Evolutionary conservation across 1,140 invertebrate genomes (phyloP).

Genomic region (Apolygus lucorum): DNA sequence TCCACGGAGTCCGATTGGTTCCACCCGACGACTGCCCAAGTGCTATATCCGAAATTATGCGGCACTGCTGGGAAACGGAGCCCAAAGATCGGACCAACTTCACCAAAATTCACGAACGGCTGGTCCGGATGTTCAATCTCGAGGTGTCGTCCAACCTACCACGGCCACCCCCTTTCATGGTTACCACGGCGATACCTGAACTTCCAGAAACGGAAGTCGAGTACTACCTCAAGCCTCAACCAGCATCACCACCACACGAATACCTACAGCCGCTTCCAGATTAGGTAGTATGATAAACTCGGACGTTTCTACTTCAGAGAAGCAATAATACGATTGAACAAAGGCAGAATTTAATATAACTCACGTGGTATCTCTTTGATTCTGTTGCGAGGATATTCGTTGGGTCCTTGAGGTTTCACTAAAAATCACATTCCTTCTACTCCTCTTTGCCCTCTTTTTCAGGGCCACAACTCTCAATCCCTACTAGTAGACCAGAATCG

Average conservation of each 20-base stretch:
- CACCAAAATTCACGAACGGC: slow-evolving; percentile 56
- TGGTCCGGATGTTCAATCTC: slow-evolving; percentile 39
- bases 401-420: no score
- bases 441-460: no score
- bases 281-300: no score
- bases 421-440: no score
- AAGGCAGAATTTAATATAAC: no score
- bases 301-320: no score
- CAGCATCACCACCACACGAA: slow-evolving; percentile 42
- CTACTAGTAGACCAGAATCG: no score
- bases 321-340: no score
- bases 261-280: slow-evolving; percentile 47
- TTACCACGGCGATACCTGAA: slow-evolving; percentile 34
- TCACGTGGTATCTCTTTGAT: no score
- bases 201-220: slow-evolving; percentile 44
- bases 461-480: no score
- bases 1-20: slow-evolving; percentile 73
- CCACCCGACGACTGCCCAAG: slow-evolving; percentile 70
- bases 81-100: slow-evolving; percentile 68
- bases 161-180: slow-evolving; percentile 9
- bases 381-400: no score
- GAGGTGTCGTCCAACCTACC: slow-evolving; percentile 40
- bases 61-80: slow-evolving; percentile 76
- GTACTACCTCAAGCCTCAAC: slow-evolving; percentile 50
- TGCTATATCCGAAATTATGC: slow-evolving; percentile 70